Base-by-base conservation (phyloP, 2,888 invertebrate genomes). In the Pseudococcus longispinus region DNA sequence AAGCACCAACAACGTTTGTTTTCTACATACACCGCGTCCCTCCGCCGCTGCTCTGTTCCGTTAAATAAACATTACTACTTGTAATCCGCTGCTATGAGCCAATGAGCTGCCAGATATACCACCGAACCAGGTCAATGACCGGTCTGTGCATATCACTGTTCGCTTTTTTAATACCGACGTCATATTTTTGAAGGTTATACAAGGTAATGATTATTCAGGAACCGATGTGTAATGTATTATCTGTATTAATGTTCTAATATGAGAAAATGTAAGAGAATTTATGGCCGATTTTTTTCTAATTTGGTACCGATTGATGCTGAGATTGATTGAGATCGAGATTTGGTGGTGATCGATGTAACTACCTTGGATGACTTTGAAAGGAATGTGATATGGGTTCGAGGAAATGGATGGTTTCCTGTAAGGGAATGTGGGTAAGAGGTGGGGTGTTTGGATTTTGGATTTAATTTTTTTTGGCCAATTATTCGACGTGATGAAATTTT, bases 151-250 rank as follows among this genome's bases (percentile, higher is more conserved):
- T 77, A 77, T 77, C 85, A n/a, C 46, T 51, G 85, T 77, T 70
- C 29, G 6, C 77, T n/a, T 85, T 85, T 85, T 85, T 51, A 46
- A 85, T 74, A 77, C 51, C 85, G 85, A 77, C 85, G 77, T 85
- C 85, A 85, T 85, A 85, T 77, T 85, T 85, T 42, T 77, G 85
- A 85, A 85, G 85, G 85, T 85, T 85, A 85, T 77, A 85, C 85
- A 85, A 85, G 85, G 85, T 77, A 85, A 85, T 77, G 70, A 85
- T 37, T 83, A 83, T 83, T 29, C 74, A 74, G 74, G 37, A 74
- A 74, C 74, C 74, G 9, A 74, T 65, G 74, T 74, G 37, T 74
- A 74, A 74, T 74, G 74, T 74, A 74, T 74, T 74, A 65, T 65
- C 65, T 65, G 65, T 65, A 65, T 26, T 4, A 65, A 65, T 65